Evolutionary conservation across 2,113 vertebrate species (phyloP), one percentile per base, ranked within the genome.

Genomic region (Brachyhypopomus occidentalis): DNA sequence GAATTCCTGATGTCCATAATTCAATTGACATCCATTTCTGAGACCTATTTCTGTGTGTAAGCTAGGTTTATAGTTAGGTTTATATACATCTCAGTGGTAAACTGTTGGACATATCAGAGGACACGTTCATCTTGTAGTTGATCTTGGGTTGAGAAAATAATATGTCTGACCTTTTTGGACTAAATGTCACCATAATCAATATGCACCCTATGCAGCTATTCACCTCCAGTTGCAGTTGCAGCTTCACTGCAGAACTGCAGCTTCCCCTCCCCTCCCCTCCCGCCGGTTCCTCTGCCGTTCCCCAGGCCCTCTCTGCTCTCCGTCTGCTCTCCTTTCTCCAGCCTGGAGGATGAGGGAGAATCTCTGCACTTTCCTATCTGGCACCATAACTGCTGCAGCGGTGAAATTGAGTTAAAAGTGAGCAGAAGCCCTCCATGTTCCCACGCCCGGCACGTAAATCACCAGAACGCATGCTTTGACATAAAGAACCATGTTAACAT

Each of bases 181-280:
- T 30, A 79, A 72, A 79, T 79, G 77, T 62, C 77, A 79, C 23
- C 0, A 25, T 34, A 79, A 30, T 72, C 67, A 79, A 79, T 62
- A 72, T 30, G 19, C 30, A 78, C 55, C 55, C 69, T 60, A 20
- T 25, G 36, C 56, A 30, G 4, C 77, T 72, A 72, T 38, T 70
- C 30, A 72, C 55, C 56, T 48, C 22, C 30, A 45, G 19, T 59
- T 45, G 59, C 23, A 23, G 77, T 62, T 72, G 14, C 67, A 72
- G 19, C 36, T 8, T 69, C 66, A 38, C n/a, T 9, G n/a, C 34
- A 23, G 16, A 9, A 38, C 56, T 22, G 4, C 17, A 1, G n/a
- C n/a, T n/a, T n/a, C n/a, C n/a, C n/a, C n/a, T n/a, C n/a, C n/a
- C n/a, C n/a, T n/a, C 6, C 1, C 23, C 36, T 25, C 62, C 48